phyloP scores from a whole-genome alignment of 1,140 invertebrate species.

The Platyscapa corneri region DNA sequence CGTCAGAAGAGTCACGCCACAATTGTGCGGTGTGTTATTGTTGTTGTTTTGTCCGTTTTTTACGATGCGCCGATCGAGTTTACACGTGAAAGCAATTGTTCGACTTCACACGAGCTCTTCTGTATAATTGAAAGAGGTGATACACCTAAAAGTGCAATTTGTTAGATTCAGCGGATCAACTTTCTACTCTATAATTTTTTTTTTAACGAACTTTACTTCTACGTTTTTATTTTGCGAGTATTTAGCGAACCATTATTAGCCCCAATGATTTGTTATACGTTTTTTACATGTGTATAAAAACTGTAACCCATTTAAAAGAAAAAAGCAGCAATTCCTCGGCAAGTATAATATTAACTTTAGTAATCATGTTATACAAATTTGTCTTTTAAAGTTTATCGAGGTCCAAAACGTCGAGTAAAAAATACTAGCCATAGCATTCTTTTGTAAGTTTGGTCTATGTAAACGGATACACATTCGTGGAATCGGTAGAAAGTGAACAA shows the following conservation, averaged over 20 bases:
- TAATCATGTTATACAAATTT: neutral
- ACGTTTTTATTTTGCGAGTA: too few species aligned
- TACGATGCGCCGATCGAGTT: neutral
- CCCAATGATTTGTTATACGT: too few species aligned
- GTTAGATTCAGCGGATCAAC: neutral
- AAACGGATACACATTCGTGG: neutral
- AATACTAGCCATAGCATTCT: neutral
- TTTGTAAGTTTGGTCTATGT: neutral
- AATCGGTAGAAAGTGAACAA: slow-evolving; percentile 12
- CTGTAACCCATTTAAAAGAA: too few species aligned
- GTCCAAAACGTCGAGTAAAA: neutral
- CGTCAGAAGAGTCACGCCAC: too few species aligned
- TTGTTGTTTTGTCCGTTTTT: neutral
- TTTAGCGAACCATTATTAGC: too few species aligned
- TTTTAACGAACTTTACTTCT: neutral
- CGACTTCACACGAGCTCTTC: too few species aligned
- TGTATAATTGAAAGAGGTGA: neutral
- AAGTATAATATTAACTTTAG: neutral
- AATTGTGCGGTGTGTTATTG: too few species aligned
- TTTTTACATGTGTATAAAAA: too few species aligned
- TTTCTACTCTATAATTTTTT: neutral
- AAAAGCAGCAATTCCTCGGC: too few species aligned
- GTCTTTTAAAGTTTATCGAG: neutral
- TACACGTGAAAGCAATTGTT: neutral
- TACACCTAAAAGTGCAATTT: neutral